Evolutionary conservation across 1,140 invertebrate species (phyloP).

Genomic region (Drosophila kanapiae): DNA sequence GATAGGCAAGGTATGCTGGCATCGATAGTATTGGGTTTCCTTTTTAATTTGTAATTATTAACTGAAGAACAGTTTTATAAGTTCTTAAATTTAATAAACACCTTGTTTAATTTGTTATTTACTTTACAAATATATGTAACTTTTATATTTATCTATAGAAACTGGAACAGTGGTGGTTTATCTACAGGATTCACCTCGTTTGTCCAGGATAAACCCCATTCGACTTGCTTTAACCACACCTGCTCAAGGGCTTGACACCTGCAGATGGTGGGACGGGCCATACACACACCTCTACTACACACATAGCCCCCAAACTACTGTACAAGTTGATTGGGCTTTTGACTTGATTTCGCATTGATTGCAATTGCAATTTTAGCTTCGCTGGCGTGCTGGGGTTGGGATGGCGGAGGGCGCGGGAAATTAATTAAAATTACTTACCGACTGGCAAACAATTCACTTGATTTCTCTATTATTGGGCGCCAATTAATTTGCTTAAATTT

Average conservation of each 20-base stretch:
- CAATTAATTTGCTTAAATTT: slow-evolving; percentile 69
- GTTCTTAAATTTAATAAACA: not conserved
- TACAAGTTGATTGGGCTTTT: slow-evolving; percentile 42
- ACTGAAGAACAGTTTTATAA: too few relatives aligned
- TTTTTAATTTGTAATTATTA: not conserved
- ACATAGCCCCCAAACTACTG: slow-evolving; percentile 14
- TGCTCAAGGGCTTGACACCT: slow-evolving; percentile 30
- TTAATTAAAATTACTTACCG: slow-evolving; percentile 72
- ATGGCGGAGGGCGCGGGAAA: slow-evolving; percentile 28
- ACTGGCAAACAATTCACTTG: slow-evolving; percentile 34
- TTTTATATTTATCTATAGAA: too few relatives aligned
- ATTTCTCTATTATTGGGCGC: slow-evolving; percentile 42
- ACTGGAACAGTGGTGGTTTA: too few relatives aligned
- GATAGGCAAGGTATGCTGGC: not conserved
- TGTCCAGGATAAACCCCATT: slow-evolving; percentile 1
- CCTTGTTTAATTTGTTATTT: not conserved
- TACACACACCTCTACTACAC: not conserved
- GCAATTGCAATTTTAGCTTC: slow-evolving; percentile 63
- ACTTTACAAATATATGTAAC: too few relatives aligned
- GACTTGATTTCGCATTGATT: slow-evolving; percentile 63
- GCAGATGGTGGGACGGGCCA: not conserved
- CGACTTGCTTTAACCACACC: not conserved
- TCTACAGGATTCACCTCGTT: not conserved
- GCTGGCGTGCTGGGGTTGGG: not conserved
- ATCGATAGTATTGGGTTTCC: not conserved